Evolutionary conservation across 2,888 invertebrate species (phyloP).

Genomic region (Oasisia sp.): DNA sequence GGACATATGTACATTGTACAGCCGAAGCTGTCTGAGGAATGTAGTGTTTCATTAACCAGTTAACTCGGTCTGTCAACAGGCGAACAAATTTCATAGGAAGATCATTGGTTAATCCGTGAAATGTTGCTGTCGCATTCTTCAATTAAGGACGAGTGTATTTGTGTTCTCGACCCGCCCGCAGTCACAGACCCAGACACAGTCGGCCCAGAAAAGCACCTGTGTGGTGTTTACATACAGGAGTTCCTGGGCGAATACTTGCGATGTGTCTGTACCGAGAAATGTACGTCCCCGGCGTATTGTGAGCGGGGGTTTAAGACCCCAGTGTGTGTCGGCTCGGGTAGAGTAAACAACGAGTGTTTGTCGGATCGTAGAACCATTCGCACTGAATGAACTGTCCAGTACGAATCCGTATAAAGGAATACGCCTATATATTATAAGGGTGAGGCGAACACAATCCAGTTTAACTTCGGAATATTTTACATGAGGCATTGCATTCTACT

Average conservation of each 20-base stretch:
- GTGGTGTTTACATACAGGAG: not conserved
- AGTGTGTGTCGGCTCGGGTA: not conserved
- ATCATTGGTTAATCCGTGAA: not conserved
- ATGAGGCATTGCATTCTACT: no score
- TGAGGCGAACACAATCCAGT: no score
- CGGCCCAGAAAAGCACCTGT: constrained; percentile 3
- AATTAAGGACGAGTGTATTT: not conserved
- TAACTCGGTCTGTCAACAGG: no score
- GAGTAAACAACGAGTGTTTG: not conserved
- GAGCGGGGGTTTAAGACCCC: no score
- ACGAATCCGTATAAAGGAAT: not conserved
- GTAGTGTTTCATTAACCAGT: not conserved
- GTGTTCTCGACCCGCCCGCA: not conserved
- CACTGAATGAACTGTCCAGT: not conserved
- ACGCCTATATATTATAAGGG: no score
- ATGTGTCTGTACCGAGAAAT: not conserved
- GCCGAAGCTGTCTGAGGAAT: not conserved
- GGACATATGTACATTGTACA: not conserved
- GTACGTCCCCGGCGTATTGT: no score
- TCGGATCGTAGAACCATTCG: not conserved
- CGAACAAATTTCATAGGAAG: not conserved
- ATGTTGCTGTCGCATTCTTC: not conserved
- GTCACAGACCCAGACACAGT: not conserved
- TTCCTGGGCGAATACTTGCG: not conserved
- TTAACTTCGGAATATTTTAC: no score